A percentile compares a stretch with the other conserved stretches of the same genome.
Evolutionary conservation across 2,888 invertebrate genomes (phyloP).

Genomic region (Parnassius glacialis): DNA sequence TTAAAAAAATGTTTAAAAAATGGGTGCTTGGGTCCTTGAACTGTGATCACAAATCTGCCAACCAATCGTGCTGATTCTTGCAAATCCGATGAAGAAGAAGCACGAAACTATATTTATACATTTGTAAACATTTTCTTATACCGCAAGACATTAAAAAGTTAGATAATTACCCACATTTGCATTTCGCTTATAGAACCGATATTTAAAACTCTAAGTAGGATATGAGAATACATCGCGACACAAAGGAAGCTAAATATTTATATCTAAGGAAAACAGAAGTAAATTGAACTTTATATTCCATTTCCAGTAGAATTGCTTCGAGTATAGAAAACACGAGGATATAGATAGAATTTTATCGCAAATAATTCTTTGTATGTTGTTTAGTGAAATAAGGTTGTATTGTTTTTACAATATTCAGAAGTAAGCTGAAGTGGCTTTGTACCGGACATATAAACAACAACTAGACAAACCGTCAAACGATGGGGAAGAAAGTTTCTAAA

Average conservation of each 20-base stretch:
- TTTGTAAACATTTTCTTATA: too few species aligned
- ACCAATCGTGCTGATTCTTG: too few species aligned
- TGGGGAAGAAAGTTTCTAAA: conserved; percentile 23
- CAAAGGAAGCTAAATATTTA: conserved; percentile 32
- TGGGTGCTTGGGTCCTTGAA: fast-evolving
- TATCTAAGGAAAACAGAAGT: conserved; percentile 28
- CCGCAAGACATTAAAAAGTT: too few species aligned
- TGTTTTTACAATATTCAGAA: too few species aligned
- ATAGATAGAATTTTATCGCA: conserved; percentile 29
- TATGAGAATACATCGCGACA: conserved; percentile 22
- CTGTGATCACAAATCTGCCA: too few species aligned
- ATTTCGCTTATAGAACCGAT: not conserved
- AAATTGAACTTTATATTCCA: conserved; percentile 41
- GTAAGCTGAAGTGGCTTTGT: too few species aligned
- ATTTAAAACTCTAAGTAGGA: conserved; percentile 4
- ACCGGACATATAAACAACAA: too few species aligned
- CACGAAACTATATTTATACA: too few species aligned
- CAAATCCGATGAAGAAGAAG: too few species aligned
- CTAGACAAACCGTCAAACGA: too few species aligned
- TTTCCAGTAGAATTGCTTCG: conserved; percentile 32
- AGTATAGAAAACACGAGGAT: conserved; percentile 24
- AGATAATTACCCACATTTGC: not conserved
- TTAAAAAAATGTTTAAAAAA: too few species aligned
- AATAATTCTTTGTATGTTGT: conserved; percentile 30
- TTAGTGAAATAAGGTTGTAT: conserved; percentile 15